Evolutionary conservation across 2,113 vertebrate genomes (phyloP).

Genomic region (Motacilla tschutschensis): DNA sequence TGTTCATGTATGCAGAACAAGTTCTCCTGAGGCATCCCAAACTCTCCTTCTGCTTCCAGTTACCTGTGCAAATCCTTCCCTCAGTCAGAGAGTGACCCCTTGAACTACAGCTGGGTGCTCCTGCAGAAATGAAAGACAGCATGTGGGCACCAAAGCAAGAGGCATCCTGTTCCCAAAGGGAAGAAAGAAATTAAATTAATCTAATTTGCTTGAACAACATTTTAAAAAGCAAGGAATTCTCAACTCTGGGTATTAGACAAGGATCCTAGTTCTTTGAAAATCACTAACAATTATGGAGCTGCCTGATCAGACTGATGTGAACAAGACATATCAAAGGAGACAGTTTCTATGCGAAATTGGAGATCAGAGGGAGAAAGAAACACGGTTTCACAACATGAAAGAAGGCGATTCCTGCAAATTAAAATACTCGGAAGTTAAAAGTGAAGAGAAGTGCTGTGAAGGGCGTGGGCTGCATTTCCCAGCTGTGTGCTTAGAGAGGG

Average conservation of each 20-base stretch:
- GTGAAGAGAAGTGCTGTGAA: constrained; percentile 48
- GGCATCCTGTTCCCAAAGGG: constrained; percentile 29
- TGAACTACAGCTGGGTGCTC: background rate
- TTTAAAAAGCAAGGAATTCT: constrained; percentile 59
- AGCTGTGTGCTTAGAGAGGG: background rate
- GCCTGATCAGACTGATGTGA: constrained; percentile 68
- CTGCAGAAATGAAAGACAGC: constrained; percentile 17
- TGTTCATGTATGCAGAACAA: background rate
- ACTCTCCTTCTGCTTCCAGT: background rate
- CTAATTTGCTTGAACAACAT: constrained; percentile 68
- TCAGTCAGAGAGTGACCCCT: background rate
- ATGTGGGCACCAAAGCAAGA: constrained; percentile 30
- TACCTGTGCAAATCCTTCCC: background rate
- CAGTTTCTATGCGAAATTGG: constrained; percentile 49
- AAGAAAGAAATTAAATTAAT: constrained; percentile 65
- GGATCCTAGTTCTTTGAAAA: constrained; percentile 67
- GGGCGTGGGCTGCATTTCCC: constrained; percentile 1
- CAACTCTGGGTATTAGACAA: constrained; percentile 24
- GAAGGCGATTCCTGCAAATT: constrained; percentile 66
- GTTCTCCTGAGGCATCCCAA: background rate
- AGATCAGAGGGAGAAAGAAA: constrained; percentile 70
- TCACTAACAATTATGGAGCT: constrained; percentile 66
- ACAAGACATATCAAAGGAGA: constrained; percentile 62
- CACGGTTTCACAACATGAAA: constrained; percentile 70
- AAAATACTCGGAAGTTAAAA: constrained; percentile 70